Evolutionary conservation across 2,113 vertebrate genomes (phyloP).

Genomic region (Microcebus griseorufus): DNA sequence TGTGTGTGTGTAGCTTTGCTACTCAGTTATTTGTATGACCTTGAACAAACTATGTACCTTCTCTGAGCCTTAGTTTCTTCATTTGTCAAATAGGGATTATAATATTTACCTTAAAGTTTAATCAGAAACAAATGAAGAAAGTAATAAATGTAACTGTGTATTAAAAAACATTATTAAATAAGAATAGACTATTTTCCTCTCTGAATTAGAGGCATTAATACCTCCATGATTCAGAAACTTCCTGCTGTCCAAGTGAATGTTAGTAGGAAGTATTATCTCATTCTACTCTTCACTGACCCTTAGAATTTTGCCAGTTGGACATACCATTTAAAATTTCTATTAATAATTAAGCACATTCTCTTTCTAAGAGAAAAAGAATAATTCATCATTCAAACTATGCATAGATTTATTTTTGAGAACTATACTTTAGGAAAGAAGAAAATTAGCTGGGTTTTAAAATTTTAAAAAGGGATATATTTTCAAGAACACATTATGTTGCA

Average conservation of each 20-base stretch:
- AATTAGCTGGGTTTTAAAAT: background rate
- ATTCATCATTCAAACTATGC: background rate
- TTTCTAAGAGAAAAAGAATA: conserved; percentile 19
- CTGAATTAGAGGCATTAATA: background rate
- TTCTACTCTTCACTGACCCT: background rate
- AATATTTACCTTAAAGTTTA: background rate
- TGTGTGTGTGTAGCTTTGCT: background rate
- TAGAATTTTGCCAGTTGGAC: background rate
- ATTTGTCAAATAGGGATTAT: background rate
- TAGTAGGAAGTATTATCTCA: background rate
- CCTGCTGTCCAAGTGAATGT: background rate
- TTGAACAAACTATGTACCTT: background rate
- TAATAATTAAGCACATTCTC: conserved; percentile 22
- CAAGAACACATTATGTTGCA: background rate
- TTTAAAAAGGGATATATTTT: background rate
- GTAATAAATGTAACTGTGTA: background rate
- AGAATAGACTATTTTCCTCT: background rate
- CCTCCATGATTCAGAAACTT: background rate
- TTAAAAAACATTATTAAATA: background rate
- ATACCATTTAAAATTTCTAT: background rate
- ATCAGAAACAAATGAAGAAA: background rate
- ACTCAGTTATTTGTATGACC: background rate
- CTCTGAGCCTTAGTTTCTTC: conserved; percentile 10
- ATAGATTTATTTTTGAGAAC: background rate
- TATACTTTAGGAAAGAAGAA: background rate